A percentile compares a stretch with the other conserved stretches of the same genome.
Conservation (phyloP, 2,797 vertebrate genomes). For the Sebastes reedi region DNA sequence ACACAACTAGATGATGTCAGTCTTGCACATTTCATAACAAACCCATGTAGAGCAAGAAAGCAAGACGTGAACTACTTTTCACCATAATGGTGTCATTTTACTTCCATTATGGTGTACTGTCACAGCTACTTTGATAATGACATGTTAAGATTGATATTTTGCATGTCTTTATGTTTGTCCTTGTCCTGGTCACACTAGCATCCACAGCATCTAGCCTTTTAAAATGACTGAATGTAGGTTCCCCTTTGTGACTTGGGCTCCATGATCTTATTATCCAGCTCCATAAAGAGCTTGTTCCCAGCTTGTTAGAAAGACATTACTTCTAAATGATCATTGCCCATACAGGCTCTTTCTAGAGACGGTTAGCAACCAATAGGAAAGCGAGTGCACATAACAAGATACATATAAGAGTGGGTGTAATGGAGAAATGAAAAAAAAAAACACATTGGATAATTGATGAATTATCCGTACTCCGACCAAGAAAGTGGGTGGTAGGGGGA, state of each 20-base stretch:
- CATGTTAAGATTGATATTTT: neutral
- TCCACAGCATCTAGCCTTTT: slow-evolving; percentile 15
- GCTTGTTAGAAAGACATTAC: slow-evolving; percentile 61
- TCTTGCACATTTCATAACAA: neutral
- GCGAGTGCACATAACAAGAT: slow-evolving; percentile 28
- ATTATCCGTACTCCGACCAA: slow-evolving; percentile 38
- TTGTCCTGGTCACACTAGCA: neutral
- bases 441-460: slow-evolving; percentile 39
- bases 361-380: slow-evolving; percentile 19
- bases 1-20: neutral
- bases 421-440: slow-evolving; percentile 37
- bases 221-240: slow-evolving; percentile 32
- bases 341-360: slow-evolving; percentile 24
- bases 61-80: neutral
- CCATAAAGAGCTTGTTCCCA: slow-evolving; percentile 47
- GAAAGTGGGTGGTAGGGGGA: slow-evolving; percentile 7
- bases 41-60: neutral
- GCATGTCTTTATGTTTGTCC: neutral
- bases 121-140: neutral
- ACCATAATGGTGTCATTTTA: neutral
- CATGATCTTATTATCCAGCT: slow-evolving; percentile 52
- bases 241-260: slow-evolving; percentile 25
- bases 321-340: slow-evolving; percentile 41
- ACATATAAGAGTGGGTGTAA: slow-evolving; percentile 43
- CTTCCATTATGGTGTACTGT: neutral